Conservation (phyloP, 2,888 invertebrate species). For the Leptinotarsa rubiginosa region DNA sequence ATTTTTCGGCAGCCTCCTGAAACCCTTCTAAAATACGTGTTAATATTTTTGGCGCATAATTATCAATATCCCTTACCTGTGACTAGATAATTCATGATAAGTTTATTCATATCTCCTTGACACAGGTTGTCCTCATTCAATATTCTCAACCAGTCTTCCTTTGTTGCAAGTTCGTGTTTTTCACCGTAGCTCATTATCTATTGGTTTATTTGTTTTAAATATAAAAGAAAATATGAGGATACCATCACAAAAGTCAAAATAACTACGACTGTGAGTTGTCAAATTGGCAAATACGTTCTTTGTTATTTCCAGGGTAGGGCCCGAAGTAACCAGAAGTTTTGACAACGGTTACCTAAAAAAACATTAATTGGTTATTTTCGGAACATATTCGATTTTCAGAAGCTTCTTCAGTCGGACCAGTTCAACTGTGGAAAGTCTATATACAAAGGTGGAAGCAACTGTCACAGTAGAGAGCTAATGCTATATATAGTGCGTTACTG, state of each 20-base stretch:
- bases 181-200: constrained; percentile 68
- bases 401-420: too few relatives aligned
- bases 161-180: constrained; percentile 68
- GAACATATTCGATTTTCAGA: too few relatives aligned
- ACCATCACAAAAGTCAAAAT: constrained; percentile 10
- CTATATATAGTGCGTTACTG: too few relatives aligned
- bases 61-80: constrained; percentile 76
- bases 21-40: constrained; percentile 78
- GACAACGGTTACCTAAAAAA: too few relatives aligned
- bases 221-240: constrained; percentile 28
- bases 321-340: too few relatives aligned
- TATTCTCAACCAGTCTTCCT: constrained; percentile 81
- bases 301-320: too few relatives aligned
- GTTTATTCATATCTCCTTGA: constrained; percentile 92
- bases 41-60: background rate
- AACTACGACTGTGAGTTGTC: background rate
- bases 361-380: too few relatives aligned
- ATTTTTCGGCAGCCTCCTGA: constrained; percentile 97
- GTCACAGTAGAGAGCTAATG: too few relatives aligned
- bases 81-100: constrained; percentile 98
- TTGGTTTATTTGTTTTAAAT: constrained; percentile 39
- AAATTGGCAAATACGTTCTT: background rate
- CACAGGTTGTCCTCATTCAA: constrained; percentile 85
- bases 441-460: too few relatives aligned
- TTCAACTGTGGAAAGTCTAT: too few relatives aligned